Conservation (phyloP, 1,140 invertebrate species). For the Galendromus occidentalis region DNA sequence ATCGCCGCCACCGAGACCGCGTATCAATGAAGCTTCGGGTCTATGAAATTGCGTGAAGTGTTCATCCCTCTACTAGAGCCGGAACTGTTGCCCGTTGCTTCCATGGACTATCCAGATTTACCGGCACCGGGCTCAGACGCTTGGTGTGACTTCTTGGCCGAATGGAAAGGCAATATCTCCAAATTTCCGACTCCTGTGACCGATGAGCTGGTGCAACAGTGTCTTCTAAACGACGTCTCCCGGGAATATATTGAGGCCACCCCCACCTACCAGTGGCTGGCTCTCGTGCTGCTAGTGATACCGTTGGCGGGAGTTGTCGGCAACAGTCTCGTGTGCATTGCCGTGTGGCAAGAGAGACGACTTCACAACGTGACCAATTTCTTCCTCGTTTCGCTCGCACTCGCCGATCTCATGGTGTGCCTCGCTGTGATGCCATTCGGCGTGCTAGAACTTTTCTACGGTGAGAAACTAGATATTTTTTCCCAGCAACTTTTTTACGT, state of each 20-base stretch:
- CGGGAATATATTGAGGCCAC: slow-evolving; percentile 7
- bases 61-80: too few relatives aligned
- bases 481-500: too few relatives aligned
- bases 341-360: slow-evolving; percentile 54
- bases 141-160: neutral
- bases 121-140: neutral
- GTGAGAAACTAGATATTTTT: slow-evolving; percentile 47
- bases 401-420: slow-evolving; percentile 76
- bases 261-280: slow-evolving; percentile 45
- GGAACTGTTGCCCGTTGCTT: too few relatives aligned
- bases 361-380: slow-evolving; percentile 87
- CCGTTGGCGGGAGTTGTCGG: slow-evolving; percentile 66
- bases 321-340: slow-evolving; percentile 74
- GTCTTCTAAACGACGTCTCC: neutral
- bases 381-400: slow-evolving; percentile 72
- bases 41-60: too few relatives aligned
- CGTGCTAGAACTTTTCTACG: slow-evolving; percentile 58
- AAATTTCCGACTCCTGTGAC: neutral
- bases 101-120: neutral
- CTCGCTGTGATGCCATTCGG: slow-evolving; percentile 75
- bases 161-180: neutral
- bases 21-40: too few relatives aligned
- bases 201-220: neutral
- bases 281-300: slow-evolving; percentile 42
- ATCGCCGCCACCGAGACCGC: too few relatives aligned